Percentiles rank a stretch among this genome's conserved stretches.
Evolutionary conservation across 2,888 invertebrate genomes (phyloP).

Genomic region (Belgica antarctica): DNA sequence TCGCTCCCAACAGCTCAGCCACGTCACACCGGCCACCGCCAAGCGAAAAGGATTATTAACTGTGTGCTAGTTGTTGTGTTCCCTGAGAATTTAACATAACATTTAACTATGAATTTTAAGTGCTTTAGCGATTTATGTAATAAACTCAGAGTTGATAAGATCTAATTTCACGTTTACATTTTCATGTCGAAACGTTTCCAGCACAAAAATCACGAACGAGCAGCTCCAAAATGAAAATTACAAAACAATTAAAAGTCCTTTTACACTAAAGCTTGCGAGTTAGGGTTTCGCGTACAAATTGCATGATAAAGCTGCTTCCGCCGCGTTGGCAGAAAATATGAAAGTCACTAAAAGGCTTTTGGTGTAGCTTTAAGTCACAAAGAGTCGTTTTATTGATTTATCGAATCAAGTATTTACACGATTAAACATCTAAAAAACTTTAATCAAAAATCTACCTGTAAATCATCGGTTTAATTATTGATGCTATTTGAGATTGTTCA

Average conservation of each 20-base stretch:
- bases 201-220: slow-evolving; percentile 5
- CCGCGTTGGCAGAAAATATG: background rate
- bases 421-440: slow-evolving; percentile 36
- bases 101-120: slow-evolving; percentile 41
- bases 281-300: slow-evolving; percentile 29
- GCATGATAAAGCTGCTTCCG: slow-evolving; percentile 35
- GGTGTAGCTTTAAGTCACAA: slow-evolving; percentile 24
- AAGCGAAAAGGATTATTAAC: no score
- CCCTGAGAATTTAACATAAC: slow-evolving; percentile 37
- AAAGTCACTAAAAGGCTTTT: background rate
- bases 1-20: no score
- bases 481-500: background rate
- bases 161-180: slow-evolving; percentile 39
- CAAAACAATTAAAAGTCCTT: slow-evolving; percentile 41
- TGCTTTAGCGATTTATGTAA: slow-evolving; percentile 34
- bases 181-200: slow-evolving; percentile 32
- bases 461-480: background rate
- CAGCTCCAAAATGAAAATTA: slow-evolving; percentile 36
- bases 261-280: slow-evolving; percentile 17
- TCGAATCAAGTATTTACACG: slow-evolving; percentile 29
- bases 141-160: slow-evolving; percentile 32
- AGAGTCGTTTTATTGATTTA: slow-evolving; percentile 28
- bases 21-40: no score
- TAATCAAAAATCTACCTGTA: slow-evolving; percentile 4
- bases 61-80: no score